phyloP scores from a whole-genome alignment of 1,140 invertebrate genomes.

The Acromyrmex heyeri region DNA sequence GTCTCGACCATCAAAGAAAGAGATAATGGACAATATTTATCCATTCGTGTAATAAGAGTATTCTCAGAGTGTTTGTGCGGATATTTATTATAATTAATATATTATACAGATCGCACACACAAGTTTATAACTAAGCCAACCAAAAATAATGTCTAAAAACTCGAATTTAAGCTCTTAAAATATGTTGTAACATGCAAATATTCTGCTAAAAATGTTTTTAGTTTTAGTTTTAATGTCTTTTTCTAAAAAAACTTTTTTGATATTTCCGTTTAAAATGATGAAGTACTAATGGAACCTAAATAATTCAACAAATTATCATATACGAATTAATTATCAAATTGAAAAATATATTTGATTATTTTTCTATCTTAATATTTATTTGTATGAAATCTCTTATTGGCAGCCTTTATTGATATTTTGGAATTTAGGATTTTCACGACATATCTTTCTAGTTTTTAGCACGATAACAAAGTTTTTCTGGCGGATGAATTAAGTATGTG shows the following conservation, averaged over 20 bases:
- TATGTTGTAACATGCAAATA: neutral
- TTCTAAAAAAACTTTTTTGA: neutral
- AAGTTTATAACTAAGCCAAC: neutral
- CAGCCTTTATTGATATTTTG: neutral
- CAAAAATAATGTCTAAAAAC: constrained; percentile 18
- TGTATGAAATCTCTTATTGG: neutral
- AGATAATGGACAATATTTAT: constrained; percentile 7
- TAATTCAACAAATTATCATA: neutral
- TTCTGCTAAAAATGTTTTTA: neutral
- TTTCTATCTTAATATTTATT: neutral
- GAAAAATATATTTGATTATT: neutral
- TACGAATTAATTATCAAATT: neutral
- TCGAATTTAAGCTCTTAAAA: constrained; percentile 35
- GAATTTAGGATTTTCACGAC: neutral
- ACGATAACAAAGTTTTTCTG: constrained; percentile 39
- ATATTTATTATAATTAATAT: constrained; percentile 45
- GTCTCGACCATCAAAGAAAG: neutral
- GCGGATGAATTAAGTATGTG: constrained; percentile 32
- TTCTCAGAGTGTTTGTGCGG: neutral
- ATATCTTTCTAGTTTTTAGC: constrained; percentile 20
- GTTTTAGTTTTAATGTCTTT: no score
- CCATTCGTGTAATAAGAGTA: neutral
- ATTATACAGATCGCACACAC: neutral
- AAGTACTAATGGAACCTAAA: neutral
- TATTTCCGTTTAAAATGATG: neutral